Evolutionary conservation across 2,888 invertebrate species (phyloP), one percentile per base, ranked within the genome.

Genomic region (Dynastes hyllus): DNA sequence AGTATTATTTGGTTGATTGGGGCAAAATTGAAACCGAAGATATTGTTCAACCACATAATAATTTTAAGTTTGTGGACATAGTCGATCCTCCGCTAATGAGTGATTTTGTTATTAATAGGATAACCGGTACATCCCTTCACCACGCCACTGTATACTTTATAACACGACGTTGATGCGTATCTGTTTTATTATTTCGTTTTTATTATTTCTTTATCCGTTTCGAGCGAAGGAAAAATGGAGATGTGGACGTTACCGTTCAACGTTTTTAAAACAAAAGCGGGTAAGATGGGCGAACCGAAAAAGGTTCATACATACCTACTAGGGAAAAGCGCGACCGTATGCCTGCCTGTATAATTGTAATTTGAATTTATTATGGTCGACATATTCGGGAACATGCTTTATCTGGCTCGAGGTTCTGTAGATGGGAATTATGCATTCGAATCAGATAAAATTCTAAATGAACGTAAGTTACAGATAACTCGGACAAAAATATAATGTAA

Each of bases 381-480:
- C 37, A 37, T 40, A 37, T 65, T 65, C 16, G 40, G 16, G 65
- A 65, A 32, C 65, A 40, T 40, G 65, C 37, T 65, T 65, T 65
- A 58, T 58, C 55, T 65, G 37, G 37, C 9, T 65, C 8, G 65
- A 37, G 65, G 65, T 29, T 32, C 37, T 40, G 65, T 37, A 32
- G 65, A 32, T 32, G 29, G 22, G 65, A 70, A 70, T 70, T 70
- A 70, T 70, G 53, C 50, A 70, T 70, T 53, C 70, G 53, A 8
- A 53, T 70, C 70, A 70, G 70, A 70, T 70, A 70, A 70, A 70
- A 32, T 70, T 70, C n/a, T 70, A 70, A 70, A 70, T 70, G 53
- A 53, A 70, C 50, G 50, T 50, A 67, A 67, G 53, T 70, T 53
- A 55, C 53, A 70, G 70, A 70, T 70, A 70, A 70, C n/a, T 70